These are phyloP conservation scores for Ryuthela nishihirai DNA, from an alignment of 2,888 invertebrate species.

Conservation along the genomic window DNA sequence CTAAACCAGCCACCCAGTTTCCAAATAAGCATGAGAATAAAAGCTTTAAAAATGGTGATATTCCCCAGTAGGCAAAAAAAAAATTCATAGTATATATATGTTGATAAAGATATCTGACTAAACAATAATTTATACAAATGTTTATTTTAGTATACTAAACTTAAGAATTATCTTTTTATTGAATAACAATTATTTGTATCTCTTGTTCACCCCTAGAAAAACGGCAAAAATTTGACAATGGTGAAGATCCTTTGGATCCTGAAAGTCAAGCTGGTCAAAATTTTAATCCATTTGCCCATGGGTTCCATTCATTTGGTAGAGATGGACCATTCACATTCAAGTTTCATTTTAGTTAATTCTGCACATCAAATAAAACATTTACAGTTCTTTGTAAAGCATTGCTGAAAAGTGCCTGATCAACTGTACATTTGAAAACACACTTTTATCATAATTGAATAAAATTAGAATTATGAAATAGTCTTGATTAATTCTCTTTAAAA, in stretches of 20 bases:
- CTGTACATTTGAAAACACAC: no score
- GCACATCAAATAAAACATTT: no score
- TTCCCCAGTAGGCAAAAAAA: no score
- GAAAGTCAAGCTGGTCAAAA: slow-evolving; percentile 64
- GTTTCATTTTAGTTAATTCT: slow-evolving; percentile 72
- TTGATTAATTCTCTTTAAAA: no score
- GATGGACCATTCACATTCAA: slow-evolving; percentile 79
- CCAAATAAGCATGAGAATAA: no score
- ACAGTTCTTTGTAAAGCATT: no score
- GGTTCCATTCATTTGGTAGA: slow-evolving; percentile 74
- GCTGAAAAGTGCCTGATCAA: no score
- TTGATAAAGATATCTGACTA: neutral
- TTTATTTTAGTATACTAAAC: slow-evolving; percentile 4
- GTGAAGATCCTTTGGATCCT: slow-evolving; percentile 95
- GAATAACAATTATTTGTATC: neutral
- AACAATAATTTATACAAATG: slow-evolving; percentile 2
- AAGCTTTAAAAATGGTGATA: no score
- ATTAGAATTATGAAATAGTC: no score
- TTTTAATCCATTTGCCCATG: slow-evolving; percentile 64
- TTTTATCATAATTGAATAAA: no score
- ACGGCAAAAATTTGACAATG: slow-evolving; percentile 86
- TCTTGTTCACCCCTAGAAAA: slow-evolving; percentile 68
- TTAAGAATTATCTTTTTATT: neutral
- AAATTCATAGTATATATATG: neutral
- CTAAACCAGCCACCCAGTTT: no score